Evolutionary conservation across 2,113 vertebrate species (phyloP).

Genomic region (Eurypyga helias): DNA sequence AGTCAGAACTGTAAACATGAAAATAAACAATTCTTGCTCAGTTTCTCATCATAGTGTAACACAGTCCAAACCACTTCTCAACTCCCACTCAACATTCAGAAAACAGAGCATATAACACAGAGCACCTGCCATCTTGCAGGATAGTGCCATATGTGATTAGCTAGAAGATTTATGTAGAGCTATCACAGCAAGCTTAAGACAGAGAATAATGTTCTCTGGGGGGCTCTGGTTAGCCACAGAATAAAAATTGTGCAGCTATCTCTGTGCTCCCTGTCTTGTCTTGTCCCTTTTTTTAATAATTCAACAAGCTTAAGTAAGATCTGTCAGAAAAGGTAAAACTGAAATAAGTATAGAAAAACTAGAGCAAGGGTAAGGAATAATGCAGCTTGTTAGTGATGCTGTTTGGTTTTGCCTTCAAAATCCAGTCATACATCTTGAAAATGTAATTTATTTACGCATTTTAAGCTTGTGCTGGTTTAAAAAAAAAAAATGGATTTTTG

Average conservation of each 20-base stretch:
- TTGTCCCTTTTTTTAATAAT: neutral
- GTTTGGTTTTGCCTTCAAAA: neutral
- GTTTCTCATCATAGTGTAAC: constrained; percentile 13
- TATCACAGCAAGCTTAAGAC: neutral
- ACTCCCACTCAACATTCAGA: constrained; percentile 50
- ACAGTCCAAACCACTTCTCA: constrained; percentile 16
- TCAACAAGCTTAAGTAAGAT: neutral
- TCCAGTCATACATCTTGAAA: neutral
- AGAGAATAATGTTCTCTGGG: neutral
- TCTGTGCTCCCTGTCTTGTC: neutral
- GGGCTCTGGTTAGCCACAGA: neutral
- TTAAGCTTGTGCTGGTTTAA: neutral
- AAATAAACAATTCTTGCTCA: constrained; percentile 37
- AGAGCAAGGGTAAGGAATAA: neutral
- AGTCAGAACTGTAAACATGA: constrained; percentile 36
- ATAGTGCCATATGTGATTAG: neutral
- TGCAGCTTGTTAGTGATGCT: neutral
- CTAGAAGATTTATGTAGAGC: neutral
- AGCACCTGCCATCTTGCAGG: constrained; percentile 48
- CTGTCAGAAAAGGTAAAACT: neutral
- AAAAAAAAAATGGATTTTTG: neutral
- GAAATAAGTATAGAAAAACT: neutral
- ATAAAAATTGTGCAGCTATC: neutral
- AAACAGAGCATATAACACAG: constrained; percentile 8
- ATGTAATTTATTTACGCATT: neutral